phyloP scores from a whole-genome alignment of 1,140 invertebrate species.

The Cyphomyrmex costatus region DNA sequence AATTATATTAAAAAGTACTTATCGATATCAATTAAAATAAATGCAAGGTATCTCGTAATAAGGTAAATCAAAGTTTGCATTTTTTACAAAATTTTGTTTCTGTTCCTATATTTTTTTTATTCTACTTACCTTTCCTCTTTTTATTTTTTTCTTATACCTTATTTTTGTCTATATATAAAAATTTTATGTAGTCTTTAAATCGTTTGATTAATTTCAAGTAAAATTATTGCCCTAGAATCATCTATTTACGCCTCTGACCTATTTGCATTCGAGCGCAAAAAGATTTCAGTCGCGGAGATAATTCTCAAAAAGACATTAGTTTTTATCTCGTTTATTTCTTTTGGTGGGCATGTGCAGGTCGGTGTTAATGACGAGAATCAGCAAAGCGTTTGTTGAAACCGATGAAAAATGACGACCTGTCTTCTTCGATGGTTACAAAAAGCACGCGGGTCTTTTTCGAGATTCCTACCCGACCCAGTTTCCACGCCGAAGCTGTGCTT shows the following conservation, averaged over 20 bases:
- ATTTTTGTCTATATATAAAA: not conserved
- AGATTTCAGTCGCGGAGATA: not conserved
- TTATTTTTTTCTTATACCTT: not conserved
- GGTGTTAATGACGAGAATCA: slow-evolving; percentile 34
- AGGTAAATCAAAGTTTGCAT: not conserved
- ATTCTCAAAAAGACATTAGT: not conserved
- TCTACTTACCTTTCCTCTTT: not conserved
- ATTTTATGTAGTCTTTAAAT: not conserved
- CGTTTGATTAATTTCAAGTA: not conserved
- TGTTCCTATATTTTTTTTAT: not conserved
- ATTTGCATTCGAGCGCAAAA: slow-evolving; percentile 12
- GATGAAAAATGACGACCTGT: slow-evolving; percentile 28
- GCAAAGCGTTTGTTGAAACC: slow-evolving; percentile 20
- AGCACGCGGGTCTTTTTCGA: slow-evolving; percentile 39
- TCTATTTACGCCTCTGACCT: slow-evolving; percentile 6
- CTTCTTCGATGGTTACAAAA: slow-evolving; percentile 23
- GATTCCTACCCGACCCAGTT: slow-evolving; percentile 62
- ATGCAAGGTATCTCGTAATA: not conserved
- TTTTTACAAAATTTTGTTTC: not conserved
- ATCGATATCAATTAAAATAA: not conserved
- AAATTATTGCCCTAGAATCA: not conserved
- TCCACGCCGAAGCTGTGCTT: slow-evolving; percentile 56
- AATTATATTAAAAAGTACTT: not conserved
- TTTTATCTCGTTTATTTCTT: slow-evolving; percentile 38
- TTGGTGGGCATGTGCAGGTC: not conserved